Percentiles rank a stretch among this genome's conserved stretches.
Conservation (phyloP, 64 coral and sea anemone species). For the Actinia equina region DNA sequence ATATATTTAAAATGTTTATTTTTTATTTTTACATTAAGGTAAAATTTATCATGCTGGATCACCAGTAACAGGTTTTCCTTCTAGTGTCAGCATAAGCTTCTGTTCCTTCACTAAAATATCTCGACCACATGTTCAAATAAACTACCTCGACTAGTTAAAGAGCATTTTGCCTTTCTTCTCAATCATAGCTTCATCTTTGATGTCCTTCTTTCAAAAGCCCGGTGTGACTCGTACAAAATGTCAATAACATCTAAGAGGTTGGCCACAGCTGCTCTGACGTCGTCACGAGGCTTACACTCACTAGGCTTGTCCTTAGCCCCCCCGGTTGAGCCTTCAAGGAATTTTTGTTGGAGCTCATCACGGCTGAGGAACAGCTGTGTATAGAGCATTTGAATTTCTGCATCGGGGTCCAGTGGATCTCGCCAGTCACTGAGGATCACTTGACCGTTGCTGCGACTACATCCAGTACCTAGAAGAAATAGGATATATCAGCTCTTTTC, state of each 20-base stretch:
- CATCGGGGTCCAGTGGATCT: constrained; percentile 87
- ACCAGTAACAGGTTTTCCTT: no score
- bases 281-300: constrained; percentile 25
- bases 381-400: constrained; percentile 85
- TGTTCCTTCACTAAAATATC: no score
- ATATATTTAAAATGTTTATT: no score
- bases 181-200: not conserved
- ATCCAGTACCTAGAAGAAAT: constrained; percentile 51
- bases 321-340: constrained; percentile 19
- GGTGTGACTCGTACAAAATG: constrained; percentile 54
- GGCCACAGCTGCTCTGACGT: constrained; percentile 21
- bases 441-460: constrained; percentile 58
- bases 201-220: constrained; percentile 24
- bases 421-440: constrained; percentile 92
- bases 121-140: no score
- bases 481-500: no score
- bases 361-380: constrained; percentile 73
- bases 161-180: not conserved
- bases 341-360: constrained; percentile 55
- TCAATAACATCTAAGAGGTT: constrained; percentile 63
- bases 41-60: no score
- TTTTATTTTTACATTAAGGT: no score
- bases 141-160: no score
- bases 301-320: constrained; percentile 20
- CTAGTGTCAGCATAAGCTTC: no score